Evolutionary conservation across 2,888 invertebrate genomes (phyloP).

Genomic region (Melinopterus prodromus): DNA sequence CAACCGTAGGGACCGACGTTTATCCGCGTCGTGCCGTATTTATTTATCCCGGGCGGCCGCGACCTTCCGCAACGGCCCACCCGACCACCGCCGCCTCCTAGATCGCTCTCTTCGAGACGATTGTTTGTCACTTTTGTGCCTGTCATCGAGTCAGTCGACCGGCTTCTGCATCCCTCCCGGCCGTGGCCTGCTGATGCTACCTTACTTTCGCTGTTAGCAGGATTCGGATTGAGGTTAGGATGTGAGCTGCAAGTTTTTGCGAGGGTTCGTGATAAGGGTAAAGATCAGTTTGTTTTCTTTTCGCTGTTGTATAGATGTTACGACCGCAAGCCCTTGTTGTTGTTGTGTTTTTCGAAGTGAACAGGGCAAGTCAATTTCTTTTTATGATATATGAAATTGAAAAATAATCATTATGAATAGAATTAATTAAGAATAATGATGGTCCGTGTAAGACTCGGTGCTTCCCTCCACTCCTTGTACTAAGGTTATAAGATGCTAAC

Average conservation of each 20-base stretch:
- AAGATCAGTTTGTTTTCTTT: too few relatives aligned
- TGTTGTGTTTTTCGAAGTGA: too few relatives aligned
- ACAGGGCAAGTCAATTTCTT: too few relatives aligned
- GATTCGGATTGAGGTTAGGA: background rate
- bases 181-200: background rate
- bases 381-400: too few relatives aligned
- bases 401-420: too few relatives aligned
- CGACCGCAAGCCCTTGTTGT: too few relatives aligned
- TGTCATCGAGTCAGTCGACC: conserved; percentile 15
- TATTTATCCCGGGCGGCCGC: conserved; percentile 49
- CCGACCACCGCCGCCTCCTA: conserved; percentile 31
- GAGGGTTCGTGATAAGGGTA: background rate
- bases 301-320: too few relatives aligned
- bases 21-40: conserved; percentile 45
- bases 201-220: background rate
- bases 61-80: conserved; percentile 48
- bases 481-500: too few relatives aligned
- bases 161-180: conserved; percentile 8
- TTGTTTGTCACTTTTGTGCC: conserved; percentile 26
- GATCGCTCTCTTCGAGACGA: conserved; percentile 18
- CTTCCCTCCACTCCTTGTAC: too few relatives aligned
- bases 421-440: too few relatives aligned
- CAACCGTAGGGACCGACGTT: conserved; percentile 17
- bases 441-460: too few relatives aligned
- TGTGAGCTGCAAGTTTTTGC: background rate